Base-by-base conservation (phyloP, 2,797 vertebrate genomes). In the Gambelia wislizenii region DNA sequence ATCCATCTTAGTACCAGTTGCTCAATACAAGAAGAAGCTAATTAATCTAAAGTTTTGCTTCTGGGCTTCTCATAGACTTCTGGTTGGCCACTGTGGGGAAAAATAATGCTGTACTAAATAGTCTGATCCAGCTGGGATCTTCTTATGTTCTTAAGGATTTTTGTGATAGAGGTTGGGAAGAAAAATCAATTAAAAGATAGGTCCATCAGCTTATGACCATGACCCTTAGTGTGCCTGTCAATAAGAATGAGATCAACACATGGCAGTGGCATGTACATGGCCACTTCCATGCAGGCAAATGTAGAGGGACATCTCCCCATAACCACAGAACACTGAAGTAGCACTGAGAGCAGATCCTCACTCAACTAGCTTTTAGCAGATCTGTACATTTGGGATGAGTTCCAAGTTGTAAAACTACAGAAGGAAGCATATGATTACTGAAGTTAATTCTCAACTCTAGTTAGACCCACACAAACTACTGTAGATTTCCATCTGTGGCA, bases 171-270 rank as follows among this genome's bases (percentile, higher is more conserved):
- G n/a, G 39, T 69, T 27, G 70, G 75, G 67, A 90, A 86, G 56
- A 44, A 47, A 39, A 54, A n/a, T 80, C 69, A 2, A 78, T 14
- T 86, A 59, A 84, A 86, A 83, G 70, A 90, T 33, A 22, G 6
- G 47, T n/a, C n/a, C 70, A 87, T 74, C 82, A 90, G 33, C 30
- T 39, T 74, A 16, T 39, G 49, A 85, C 61, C 76, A 75, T 89
- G 67, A 67, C n/a, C 54, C n/a, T 56, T 36, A 42, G 84, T 83
- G 75, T 54, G 1, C 18, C 72, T 89, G 76, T 47, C 87, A 85
- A 83, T 92, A 89, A 88, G 1, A 0, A 83, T 84, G 64, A 91
- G 52, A 89, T 80, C 12, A 59, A 5, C 20, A 82, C 54, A 59
- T 59, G 52, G 33, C 30, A 52, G 18, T 54, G 36, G 8, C n/a